Conservation (phyloP, 2,797 vertebrate genomes). For the Euthynnus affinis region DNA sequence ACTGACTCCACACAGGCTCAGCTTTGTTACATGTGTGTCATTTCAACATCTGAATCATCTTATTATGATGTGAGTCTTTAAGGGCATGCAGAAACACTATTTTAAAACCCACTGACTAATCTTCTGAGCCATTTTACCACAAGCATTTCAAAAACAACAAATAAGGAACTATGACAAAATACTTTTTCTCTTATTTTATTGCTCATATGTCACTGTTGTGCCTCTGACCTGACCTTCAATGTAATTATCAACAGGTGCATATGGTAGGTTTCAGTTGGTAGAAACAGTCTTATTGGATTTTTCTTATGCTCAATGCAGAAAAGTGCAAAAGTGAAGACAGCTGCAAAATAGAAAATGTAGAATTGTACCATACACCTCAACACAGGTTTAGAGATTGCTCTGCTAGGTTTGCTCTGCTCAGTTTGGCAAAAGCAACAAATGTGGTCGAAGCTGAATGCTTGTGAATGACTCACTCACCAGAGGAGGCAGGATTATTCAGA, state of each 20-base stretch:
- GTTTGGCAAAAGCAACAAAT: neutral
- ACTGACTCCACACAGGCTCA: neutral
- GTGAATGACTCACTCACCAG: neutral
- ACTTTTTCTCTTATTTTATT: neutral
- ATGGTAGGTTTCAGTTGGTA: neutral
- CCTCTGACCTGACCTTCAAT: neutral
- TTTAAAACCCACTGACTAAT: slow-evolving; percentile 19
- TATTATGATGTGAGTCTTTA: neutral
- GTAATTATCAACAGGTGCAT: neutral
- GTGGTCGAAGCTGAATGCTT: neutral
- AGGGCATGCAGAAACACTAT: slow-evolving; percentile 11
- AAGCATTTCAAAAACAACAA: slow-evolving; percentile 1
- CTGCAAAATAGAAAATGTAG: neutral
- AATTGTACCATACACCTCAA: neutral
- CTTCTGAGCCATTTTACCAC: neutral
- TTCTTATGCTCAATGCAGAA: too few relatives aligned
- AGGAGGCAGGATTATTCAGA: neutral
- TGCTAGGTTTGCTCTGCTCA: neutral
- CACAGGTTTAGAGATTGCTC: neutral
- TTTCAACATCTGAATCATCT: slow-evolving; percentile 39
- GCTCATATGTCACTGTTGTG: neutral
- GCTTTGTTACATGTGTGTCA: slow-evolving; percentile 23
- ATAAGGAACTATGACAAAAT: neutral
- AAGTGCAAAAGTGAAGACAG: too few relatives aligned
- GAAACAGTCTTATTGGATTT: too few relatives aligned